Base-by-base conservation (phyloP, 2,888 invertebrate species). In the Cheilosia variabilis region DNA sequence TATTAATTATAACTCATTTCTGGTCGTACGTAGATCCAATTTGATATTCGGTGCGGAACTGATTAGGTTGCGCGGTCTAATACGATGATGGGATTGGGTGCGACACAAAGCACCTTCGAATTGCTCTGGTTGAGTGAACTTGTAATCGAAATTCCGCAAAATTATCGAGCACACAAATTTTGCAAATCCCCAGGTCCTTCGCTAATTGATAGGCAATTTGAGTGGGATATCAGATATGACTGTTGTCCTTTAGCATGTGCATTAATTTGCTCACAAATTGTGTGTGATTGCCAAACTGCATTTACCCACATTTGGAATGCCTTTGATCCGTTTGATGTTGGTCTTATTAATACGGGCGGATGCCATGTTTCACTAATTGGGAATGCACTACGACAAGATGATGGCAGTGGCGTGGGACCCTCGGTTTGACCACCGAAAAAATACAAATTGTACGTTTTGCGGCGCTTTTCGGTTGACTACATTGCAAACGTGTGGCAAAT, bases 21-120 rank as follows among this genome's bases (percentile, higher is more conserved):
- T 2, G 2, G 31, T 9, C 9, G 7, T 31, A 27, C 15, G 41
- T 43, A 60, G 47, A 43, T 31, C 31, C 4, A 19, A 57, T 45
- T 69, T 34, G 10, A 58, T 58, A 37, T 69, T 22, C 19, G 19
- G n/a, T 45, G 24, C 45, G 24, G n/a, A 47, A 58, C 57, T n/a
- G 24, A 58, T 50, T 58, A 47, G 69, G 10, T 37, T 24, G 22
- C 22, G 45, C 6, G 34, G 9, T 24, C 31, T 9, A 9, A 31
- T 9, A 2, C 9, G 9, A 31, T 9, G 31, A 0, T 9, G 31
- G 31, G 34, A 55, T 43, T 55, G 41, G n/a, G 6, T 10, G 37
- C 37, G 34, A 34, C 34, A 34, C 34, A 34, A 19, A 63, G 52
- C 41, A 13, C 63, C 31, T 31, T 47, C 50, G 9, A 34, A 65